Base-by-base conservation (phyloP, 2,113 vertebrate species). In the Atractosteus spatula region DNA sequence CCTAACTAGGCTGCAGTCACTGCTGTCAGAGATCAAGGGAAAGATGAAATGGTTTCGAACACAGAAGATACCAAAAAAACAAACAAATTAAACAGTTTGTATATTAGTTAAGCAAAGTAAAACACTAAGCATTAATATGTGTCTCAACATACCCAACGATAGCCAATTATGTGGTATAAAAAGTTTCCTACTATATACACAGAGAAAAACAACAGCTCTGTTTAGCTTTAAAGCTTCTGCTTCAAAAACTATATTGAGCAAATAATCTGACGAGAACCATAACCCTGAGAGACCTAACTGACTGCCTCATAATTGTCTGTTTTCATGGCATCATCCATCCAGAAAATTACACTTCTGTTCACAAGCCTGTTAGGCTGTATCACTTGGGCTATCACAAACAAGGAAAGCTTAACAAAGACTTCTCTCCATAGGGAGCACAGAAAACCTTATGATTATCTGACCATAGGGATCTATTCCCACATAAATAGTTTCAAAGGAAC, bases 201-300 rank as follows among this genome's bases (percentile, higher is more conserved):
- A 82, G 61, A 66, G 74, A 71, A 70, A 87, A 84, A 85, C 83
- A 89, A 86, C 71, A 78, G 45, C 85, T 87, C 86, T 90, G 85
- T 90, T 90, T 83, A 90, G 88, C 89, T 89, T 90, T 89, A 87
- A 88, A 89, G 83, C 81, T 78, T 75, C 84, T 85, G 88, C 88
- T 88, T 90, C 87, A 88, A 82, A 91, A 91, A 89, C 78, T 84
- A 84, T 85, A 90, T 86, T 86, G 89, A 89, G 88, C 83, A 92
- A 91, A 91, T 90, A 88, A 89, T 91, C 80, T 80, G 85, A 85
- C 86, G 89, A 89, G 90, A 89, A 83, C 83, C 84, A 81, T 88
- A 90, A 90, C 88, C 89, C 89, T 84, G 74, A 76, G 88, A 93
- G 87, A 89, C 87, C 83, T 82, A 69, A 75, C 86, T 89, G 80